Evolutionary conservation across 2,113 vertebrate species (phyloP).

Genomic region (Xenopus laevis): DNA sequence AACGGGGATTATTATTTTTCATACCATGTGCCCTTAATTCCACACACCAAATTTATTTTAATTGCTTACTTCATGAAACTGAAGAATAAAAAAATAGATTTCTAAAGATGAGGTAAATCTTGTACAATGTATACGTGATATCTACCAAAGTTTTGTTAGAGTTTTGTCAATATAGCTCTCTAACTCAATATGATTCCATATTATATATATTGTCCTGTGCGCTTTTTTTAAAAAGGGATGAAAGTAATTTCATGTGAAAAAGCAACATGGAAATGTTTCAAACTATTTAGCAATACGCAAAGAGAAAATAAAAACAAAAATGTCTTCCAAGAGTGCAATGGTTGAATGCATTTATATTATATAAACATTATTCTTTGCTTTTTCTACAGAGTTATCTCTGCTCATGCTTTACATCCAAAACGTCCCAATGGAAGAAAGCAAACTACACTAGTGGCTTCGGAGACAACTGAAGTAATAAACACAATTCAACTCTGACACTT

Average conservation of each 20-base stretch:
- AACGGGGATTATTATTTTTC: conserved; percentile 41
- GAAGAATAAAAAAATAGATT: conserved; percentile 41
- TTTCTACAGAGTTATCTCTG: conserved; percentile 72
- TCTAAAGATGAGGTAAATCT: conserved; percentile 47
- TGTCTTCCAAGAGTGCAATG: conserved; percentile 63
- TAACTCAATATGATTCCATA: background rate
- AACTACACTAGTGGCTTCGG: conserved; percentile 71
- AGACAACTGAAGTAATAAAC: conserved; percentile 82
- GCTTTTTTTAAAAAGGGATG: conserved; percentile 20
- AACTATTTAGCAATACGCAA: conserved; percentile 74
- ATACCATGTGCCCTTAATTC: conserved; percentile 18
- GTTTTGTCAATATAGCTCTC: background rate
- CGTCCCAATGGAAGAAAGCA: conserved; percentile 72
- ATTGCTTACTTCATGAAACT: conserved; percentile 44
- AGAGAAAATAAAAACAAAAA: conserved; percentile 46
- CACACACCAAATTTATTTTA: conserved; percentile 45
- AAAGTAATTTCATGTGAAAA: conserved; percentile 51
- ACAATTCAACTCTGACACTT: conserved; percentile 73
- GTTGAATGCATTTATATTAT: conserved; percentile 63
- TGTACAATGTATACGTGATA: conserved; percentile 37
- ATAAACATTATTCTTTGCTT: conserved; percentile 69
- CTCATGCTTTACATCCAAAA: conserved; percentile 67
- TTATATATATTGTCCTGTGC: background rate
- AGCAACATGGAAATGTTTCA: conserved; percentile 67
- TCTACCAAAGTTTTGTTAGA: conserved; percentile 10